Conservation (phyloP, 2,113 vertebrate species). For the Salvelinus fontinalis region DNA sequence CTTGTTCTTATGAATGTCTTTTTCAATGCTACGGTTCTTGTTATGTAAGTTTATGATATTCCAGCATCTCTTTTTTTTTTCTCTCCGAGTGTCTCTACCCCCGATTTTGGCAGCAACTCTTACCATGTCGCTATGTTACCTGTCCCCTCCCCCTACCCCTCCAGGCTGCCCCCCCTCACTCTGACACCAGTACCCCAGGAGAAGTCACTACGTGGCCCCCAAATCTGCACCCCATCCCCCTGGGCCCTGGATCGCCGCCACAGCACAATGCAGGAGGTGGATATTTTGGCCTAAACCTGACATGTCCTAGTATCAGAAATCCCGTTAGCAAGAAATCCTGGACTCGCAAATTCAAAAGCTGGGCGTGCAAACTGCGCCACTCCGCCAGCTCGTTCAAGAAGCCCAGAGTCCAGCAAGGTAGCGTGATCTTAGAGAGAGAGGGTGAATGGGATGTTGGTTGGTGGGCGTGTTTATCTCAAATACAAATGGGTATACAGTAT, state of each 20-base stretch:
- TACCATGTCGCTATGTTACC: slow-evolving; percentile 55
- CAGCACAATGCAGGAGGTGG: slow-evolving; percentile 93
- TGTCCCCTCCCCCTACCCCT: slow-evolving; percentile 19
- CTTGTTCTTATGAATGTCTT: background rate
- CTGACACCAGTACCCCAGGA: slow-evolving; percentile 80
- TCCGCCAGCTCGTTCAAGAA: slow-evolving; percentile 94
- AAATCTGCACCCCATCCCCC: slow-evolving; percentile 71
- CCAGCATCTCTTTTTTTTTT: slow-evolving; percentile 30
- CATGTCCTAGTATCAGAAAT: slow-evolving; percentile 97
- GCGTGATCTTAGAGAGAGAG: slow-evolving; percentile 82
- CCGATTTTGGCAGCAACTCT: slow-evolving; percentile 49
- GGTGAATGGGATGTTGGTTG: slow-evolving; percentile 74
- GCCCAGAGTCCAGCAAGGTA: slow-evolving; percentile 92
- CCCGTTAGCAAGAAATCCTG: slow-evolving; percentile 97
- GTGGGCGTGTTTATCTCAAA: slow-evolving; percentile 53
- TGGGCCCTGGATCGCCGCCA: slow-evolving; percentile 80
- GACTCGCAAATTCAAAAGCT: slow-evolving; percentile 96
- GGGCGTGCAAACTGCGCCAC: slow-evolving; percentile 92
- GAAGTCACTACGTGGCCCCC: slow-evolving; percentile 75
- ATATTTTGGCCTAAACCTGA: slow-evolving; percentile 98
- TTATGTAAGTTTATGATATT: slow-evolving; percentile 15
- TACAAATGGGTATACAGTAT: slow-evolving; percentile 58
- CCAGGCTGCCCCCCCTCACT: slow-evolving; percentile 79
- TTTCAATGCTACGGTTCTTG: background rate
- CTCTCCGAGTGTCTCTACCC: slow-evolving; percentile 42